Percentiles rank a stretch among this genome's conserved stretches.
Conservation (phyloP, 35 echinoderm and acorn worm species). For the Diadema setosum region DNA sequence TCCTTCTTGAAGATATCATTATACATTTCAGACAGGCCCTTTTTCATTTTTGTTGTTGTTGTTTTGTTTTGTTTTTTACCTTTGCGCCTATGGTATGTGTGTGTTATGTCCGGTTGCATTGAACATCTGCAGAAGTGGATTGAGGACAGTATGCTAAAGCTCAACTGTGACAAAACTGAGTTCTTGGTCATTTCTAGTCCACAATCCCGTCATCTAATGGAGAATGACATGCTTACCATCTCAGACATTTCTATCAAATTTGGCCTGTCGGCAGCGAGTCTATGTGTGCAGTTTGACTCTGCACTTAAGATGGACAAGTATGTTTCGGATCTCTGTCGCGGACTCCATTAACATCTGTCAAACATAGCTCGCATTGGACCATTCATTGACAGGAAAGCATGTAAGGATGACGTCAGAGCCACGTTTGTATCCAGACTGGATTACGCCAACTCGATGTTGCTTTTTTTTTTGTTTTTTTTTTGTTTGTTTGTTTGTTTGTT, state of each 20-base stretch:
- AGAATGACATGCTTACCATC: background rate
- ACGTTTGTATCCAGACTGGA: background rate
- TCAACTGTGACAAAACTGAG: background rate
- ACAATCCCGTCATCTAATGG: background rate
- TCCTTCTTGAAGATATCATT: too few species aligned
- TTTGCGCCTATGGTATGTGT: too few species aligned
- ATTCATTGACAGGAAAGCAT: background rate
- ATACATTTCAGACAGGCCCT: too few species aligned
- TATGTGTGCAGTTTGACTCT: background rate
- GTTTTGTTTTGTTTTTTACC: too few species aligned
- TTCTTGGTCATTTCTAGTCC: background rate
- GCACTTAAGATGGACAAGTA: background rate
- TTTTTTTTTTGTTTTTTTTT: too few species aligned
- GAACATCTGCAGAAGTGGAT: background rate
- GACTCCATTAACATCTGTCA: background rate
- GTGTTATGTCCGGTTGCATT: background rate
- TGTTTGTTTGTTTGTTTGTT: too few species aligned
- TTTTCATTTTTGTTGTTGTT: too few species aligned
- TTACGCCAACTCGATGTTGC: too few species aligned
- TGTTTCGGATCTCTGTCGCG: background rate
- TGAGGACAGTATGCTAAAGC: background rate
- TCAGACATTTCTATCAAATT: background rate
- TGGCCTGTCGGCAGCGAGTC: background rate
- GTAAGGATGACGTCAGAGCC: background rate
- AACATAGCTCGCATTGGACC: background rate